A percentile compares a stretch with the other conserved stretches of the same genome.
These are phyloP conservation scores for Coremacera marginata DNA, from an alignment of 2,888 invertebrate genomes.

Conservation along the genomic window DNA sequence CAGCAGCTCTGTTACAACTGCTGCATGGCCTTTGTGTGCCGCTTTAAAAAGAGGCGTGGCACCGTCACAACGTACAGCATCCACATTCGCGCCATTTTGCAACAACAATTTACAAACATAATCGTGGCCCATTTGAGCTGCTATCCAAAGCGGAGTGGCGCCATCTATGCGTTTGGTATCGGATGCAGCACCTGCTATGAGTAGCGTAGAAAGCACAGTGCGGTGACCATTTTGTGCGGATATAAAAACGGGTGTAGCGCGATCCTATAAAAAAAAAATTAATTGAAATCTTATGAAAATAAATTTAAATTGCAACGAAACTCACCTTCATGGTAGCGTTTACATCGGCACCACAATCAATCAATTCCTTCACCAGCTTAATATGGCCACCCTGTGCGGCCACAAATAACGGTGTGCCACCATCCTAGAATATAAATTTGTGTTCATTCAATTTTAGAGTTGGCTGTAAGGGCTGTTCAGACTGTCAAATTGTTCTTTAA, in stretches of 20 bases:
- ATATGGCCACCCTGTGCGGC: conserved; percentile 92
- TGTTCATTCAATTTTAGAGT: too few relatives aligned
- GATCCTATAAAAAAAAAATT: conserved; percentile 76
- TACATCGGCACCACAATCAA: conserved; percentile 84
- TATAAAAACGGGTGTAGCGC: conserved; percentile 91
- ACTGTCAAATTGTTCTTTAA: too few relatives aligned
- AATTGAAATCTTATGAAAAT: not conserved
- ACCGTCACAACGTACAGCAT: conserved; percentile 88
- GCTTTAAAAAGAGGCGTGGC: conserved; percentile 96
- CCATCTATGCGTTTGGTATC: conserved; percentile 85
- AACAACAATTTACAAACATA: conserved; percentile 83
- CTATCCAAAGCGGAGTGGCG: conserved; percentile 93
- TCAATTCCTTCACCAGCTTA: conserved; percentile 86
- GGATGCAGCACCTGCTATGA: conserved; percentile 79
- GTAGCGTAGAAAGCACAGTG: conserved; percentile 79
- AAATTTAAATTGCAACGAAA: not conserved
- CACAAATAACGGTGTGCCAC: conserved; percentile 94
- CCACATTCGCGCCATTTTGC: conserved; percentile 82
- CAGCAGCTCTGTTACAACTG: conserved; percentile 86
- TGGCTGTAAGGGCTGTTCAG: too few relatives aligned
- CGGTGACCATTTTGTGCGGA: conserved; percentile 94
- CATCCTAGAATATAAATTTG: conserved; percentile 76
- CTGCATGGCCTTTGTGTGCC: conserved; percentile 92
- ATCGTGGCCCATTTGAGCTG: conserved; percentile 94
- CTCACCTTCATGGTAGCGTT: conserved; percentile 86